Evolutionary conservation across 37 sponge, comb jelly and placozoan species (phyloP).

Genomic region (Chondrilla cf. caribensis): DNA sequence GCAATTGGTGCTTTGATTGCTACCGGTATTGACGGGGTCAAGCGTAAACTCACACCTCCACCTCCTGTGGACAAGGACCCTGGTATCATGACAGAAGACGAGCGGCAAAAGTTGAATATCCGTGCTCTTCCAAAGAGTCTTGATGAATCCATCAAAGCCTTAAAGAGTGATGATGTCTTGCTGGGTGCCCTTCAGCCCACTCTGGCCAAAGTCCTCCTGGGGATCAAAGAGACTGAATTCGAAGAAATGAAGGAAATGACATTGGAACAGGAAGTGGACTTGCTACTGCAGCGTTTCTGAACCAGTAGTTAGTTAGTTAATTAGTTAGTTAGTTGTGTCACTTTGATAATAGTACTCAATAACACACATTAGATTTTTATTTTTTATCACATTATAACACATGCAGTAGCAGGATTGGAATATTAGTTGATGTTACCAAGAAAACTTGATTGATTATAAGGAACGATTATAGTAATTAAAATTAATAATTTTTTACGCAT

Average conservation of each 20-base stretch:
- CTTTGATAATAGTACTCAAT: too few species aligned
- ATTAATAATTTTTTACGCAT: too few species aligned
- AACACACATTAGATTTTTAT: too few species aligned
- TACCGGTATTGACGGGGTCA: slow-evolving; percentile 49
- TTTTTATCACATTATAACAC: too few species aligned
- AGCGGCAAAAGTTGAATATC: slow-evolving; percentile 22
- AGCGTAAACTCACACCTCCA: slow-evolving; percentile 25
- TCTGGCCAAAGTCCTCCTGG: slow-evolving; percentile 12
- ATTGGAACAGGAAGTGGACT: slow-evolving; percentile 22
- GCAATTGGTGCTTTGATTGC: slow-evolving; percentile 41
- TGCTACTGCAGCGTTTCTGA: slow-evolving; percentile 27
- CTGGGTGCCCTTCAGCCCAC: slow-evolving; percentile 2
- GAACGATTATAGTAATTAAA: too few species aligned
- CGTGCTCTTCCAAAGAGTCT: slow-evolving; percentile 10
- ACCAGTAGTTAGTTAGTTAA: too few species aligned
- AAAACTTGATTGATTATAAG: too few species aligned
- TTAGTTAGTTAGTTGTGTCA: too few species aligned
- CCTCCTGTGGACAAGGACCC: slow-evolving; percentile 28
- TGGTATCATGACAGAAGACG: slow-evolving; percentile 22
- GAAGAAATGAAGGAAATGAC: slow-evolving; percentile 26
- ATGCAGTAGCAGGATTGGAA: too few species aligned
- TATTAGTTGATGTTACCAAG: too few species aligned
- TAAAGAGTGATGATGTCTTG: slow-evolving; percentile 8
- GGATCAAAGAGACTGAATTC: slow-evolving; percentile 13
- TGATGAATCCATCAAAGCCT: slow-evolving; percentile 16